These are phyloP conservation scores for Pangasius larnaudii DNA, from an alignment of 2,797 vertebrate genomes.

Conservation along the genomic window DNA sequence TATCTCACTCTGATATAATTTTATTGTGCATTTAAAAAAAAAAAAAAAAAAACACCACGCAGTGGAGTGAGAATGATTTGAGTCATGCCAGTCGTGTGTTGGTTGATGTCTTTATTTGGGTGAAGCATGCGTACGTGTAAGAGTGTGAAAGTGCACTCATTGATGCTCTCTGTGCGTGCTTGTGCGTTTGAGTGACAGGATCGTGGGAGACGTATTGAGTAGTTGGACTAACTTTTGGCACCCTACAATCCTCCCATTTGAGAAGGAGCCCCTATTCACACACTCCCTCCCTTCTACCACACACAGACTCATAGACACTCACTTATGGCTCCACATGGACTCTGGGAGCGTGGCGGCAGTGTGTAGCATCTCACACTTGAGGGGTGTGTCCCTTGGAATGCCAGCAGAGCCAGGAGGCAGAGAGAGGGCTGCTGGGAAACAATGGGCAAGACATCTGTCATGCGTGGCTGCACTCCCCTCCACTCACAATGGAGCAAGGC, in stretches of 20 bases:
- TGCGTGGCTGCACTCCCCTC: slow-evolving; percentile 81
- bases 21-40: neutral
- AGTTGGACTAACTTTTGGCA: slow-evolving; percentile 57
- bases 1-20: neutral
- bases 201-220: slow-evolving; percentile 58
- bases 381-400: slow-evolving; percentile 71
- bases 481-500: slow-evolving; percentile 76
- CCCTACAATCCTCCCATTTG: slow-evolving; percentile 54
- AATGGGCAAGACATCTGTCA: slow-evolving; percentile 83
- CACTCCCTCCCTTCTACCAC: slow-evolving; percentile 45
- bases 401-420: slow-evolving; percentile 73
- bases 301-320: slow-evolving; percentile 37
- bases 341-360: slow-evolving; percentile 43
- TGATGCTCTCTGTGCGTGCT: slow-evolving; percentile 33
- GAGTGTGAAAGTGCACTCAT: slow-evolving; percentile 26
- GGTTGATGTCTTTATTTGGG: slow-evolving; percentile 53
- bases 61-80: neutral
- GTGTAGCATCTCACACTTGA: slow-evolving; percentile 52
- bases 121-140: slow-evolving; percentile 11
- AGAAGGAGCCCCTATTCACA: slow-evolving; percentile 56
- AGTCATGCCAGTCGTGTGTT: slow-evolving; percentile 1
- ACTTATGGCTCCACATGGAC: slow-evolving; percentile 39
- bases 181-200: slow-evolving; percentile 54
- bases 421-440: slow-evolving; percentile 76
- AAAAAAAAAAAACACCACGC: neutral